phyloP scores from a whole-genome alignment of 2,888 invertebrate genomes.

The Buathra laborator region DNA sequence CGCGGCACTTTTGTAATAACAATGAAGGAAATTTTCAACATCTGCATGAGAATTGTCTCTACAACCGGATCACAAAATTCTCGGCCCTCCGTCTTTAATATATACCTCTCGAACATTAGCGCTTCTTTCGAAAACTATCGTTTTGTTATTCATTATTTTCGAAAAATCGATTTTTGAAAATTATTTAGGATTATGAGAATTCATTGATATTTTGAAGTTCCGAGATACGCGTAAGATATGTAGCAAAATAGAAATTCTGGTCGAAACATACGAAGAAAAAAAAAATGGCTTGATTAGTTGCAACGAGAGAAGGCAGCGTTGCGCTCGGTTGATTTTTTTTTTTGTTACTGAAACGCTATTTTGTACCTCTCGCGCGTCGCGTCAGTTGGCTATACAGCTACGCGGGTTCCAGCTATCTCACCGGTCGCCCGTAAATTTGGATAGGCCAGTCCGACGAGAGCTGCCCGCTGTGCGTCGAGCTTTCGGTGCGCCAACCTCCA shows the following conservation, averaged over 20 bases:
- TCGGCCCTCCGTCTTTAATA: not conserved
- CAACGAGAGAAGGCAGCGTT: slow-evolving; percentile 68
- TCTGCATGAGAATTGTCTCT: slow-evolving; percentile 13
- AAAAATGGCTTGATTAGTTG: slow-evolving; percentile 75
- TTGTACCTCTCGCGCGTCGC: not conserved
- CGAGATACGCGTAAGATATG: too few species aligned
- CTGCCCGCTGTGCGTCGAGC: slow-evolving; percentile 33
- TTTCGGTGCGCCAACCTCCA: slow-evolving; percentile 59
- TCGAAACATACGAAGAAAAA: too few species aligned
- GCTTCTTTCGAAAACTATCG: not conserved
- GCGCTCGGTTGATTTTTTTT: slow-evolving; percentile 29
- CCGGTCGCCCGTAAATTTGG: slow-evolving; percentile 56
- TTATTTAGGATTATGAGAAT: too few species aligned
- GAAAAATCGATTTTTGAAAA: too few species aligned
- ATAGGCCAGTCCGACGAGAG: slow-evolving; percentile 40
- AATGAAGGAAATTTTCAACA: slow-evolving; percentile 3
- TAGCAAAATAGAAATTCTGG: too few species aligned
- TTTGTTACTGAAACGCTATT: not conserved
- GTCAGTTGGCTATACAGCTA: slow-evolving; percentile 15
- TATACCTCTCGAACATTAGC: not conserved
- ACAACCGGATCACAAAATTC: slow-evolving; percentile 15
- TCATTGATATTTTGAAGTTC: too few species aligned
- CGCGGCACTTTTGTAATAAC: not conserved
- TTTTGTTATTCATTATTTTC: not conserved
- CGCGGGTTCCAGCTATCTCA: slow-evolving; percentile 42